Percentiles rank a stretch among this genome's conserved stretches.
Conservation (phyloP, 2,888 invertebrate species). For the Toxonevra muliebris region DNA sequence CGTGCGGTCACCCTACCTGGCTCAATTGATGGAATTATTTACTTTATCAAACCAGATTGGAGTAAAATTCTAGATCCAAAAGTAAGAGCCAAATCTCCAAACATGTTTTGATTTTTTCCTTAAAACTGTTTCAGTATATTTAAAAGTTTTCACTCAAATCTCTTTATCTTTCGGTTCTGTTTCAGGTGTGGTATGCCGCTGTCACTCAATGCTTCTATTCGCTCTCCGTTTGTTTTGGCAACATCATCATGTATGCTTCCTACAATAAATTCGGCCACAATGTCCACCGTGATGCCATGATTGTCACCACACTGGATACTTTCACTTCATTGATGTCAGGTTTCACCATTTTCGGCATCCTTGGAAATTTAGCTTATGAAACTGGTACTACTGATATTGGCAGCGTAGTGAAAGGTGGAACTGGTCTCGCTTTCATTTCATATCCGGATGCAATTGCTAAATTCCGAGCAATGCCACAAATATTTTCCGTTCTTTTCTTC, state of each 20-base stretch:
- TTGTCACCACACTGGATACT: conserved; percentile 69
- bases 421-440: conserved; percentile 69
- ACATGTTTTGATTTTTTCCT: neutral
- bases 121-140: neutral
- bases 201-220: conserved; percentile 74
- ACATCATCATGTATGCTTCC: conserved; percentile 72
- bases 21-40: conserved; percentile 70
- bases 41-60: conserved; percentile 75
- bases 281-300: conserved; percentile 70
- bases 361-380: conserved; percentile 69
- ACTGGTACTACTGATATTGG: conserved; percentile 66
- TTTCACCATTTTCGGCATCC: conserved; percentile 69
- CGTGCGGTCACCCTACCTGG: conserved; percentile 71
- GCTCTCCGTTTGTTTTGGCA: conserved; percentile 71
- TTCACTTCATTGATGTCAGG: conserved; percentile 69
- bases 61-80: conserved; percentile 70
- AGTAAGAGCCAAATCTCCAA: conserved; percentile 57
- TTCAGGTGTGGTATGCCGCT: conserved; percentile 72
- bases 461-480: conserved; percentile 68
- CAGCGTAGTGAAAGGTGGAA: conserved; percentile 67
- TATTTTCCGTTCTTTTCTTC: conserved; percentile 69
- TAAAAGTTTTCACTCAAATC: neutral
- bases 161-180: neutral
- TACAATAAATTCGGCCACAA: conserved; percentile 72
- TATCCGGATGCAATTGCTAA: conserved; percentile 71